Evolutionary conservation across 2,113 vertebrate genomes (phyloP).

Genomic region (Hippocampus barbouri): DNA sequence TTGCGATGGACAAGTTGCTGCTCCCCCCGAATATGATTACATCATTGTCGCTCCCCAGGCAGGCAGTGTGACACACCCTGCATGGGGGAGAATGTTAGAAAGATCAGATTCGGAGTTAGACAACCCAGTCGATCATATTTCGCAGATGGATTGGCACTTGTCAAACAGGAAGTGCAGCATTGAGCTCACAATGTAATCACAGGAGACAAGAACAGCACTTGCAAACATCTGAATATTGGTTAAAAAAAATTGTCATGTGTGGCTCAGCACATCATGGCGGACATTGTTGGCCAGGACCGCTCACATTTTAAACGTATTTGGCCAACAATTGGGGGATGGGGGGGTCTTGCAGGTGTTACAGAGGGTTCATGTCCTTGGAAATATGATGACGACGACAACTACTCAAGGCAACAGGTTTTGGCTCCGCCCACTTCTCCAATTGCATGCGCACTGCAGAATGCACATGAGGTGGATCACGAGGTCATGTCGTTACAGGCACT

Average conservation of each 20-base stretch:
- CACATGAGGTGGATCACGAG: background rate
- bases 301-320: too few species aligned
- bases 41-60: conserved; percentile 82
- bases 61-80: conserved; percentile 92
- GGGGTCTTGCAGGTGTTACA: background rate
- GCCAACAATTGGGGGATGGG: too few species aligned
- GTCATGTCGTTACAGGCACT: background rate
- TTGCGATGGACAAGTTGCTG: conserved; percentile 80
- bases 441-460: too few species aligned
- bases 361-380: background rate
- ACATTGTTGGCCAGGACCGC: background rate
- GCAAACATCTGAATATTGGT: background rate
- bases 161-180: background rate
- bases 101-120: background rate
- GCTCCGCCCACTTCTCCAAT: background rate
- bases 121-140: too few species aligned
- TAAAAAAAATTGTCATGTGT: background rate
- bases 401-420: background rate
- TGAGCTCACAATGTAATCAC: background rate
- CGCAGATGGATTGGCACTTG: background rate
- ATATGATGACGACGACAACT: background rate
- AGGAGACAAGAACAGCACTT: background rate
- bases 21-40: conserved; percentile 93
- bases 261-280: background rate
- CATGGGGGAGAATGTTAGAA: background rate